Base-by-base conservation (phyloP, 2,888 invertebrate species). In the Drosophila melanosoma region DNA sequence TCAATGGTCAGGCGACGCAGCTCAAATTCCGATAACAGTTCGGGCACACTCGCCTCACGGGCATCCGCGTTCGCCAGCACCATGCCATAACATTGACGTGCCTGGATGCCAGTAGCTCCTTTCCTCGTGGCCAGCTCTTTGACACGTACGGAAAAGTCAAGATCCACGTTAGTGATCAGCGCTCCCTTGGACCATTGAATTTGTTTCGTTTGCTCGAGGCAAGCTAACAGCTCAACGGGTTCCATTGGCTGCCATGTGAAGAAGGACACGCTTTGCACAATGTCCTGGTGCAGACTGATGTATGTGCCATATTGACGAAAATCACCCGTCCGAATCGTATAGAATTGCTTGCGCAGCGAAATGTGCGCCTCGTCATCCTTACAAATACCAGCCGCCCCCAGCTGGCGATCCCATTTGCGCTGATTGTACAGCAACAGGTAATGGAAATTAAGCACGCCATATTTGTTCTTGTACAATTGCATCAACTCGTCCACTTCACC, bases 341-440 rank as follows among this genome's bases (percentile, higher is more conserved):
- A 92, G 66, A 91, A 92, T 3, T 59, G 68, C 54, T 90, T 92
- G 4, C 83, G 83, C 72, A 92, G 69, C 23, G 91, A 82, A 11
- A 79, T 76, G 74, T 76, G 49, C 0, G 62, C 51, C 2, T 65
- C 58, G 29, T 81, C 65, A 26, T 45, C 52, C 11, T 49, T 23
- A 0, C 45, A 20, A 3, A 75, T 67, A 12, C 79, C 69, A 1
- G 66, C 75, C 12, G 51, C 70, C 1, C 58, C 68, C 32, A 92
- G 60, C 66, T 91, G 79, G 7, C 63, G 70, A 68, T 89, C 88
- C 92, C 92, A 92, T 60, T 91, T 91, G 4, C 81, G 76, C 60
- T 92, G 92, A 59, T 91, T 92, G 65, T 90, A 90, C 12, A 92
- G 72, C 5, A 91, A 63, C 20, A 92, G 70, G 60, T 90, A 92